phyloP scores from a whole-genome alignment of 2,888 invertebrate genomes.

The Lypha dubia region DNA sequence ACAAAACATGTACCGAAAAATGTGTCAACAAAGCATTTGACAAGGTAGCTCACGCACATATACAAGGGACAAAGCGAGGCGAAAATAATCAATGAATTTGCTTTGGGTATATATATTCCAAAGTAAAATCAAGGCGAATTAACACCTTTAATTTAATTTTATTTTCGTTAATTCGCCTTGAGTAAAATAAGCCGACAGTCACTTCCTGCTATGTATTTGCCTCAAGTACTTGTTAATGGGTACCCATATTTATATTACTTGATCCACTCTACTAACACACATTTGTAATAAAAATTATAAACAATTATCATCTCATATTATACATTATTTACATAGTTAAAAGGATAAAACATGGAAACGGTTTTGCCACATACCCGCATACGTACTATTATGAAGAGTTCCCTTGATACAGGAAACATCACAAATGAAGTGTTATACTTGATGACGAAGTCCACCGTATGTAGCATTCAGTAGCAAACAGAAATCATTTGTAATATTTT shows the following conservation, averaged over 20 bases:
- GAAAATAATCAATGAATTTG: too few species aligned
- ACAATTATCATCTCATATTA: slow-evolving; percentile 9
- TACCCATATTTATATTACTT: background rate
- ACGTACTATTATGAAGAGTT: slow-evolving; percentile 82
- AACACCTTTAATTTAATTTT: too few species aligned
- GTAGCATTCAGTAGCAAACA: background rate
- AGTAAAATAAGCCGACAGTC: too few species aligned
- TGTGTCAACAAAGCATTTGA: too few species aligned
- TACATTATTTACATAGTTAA: background rate
- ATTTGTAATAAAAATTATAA: background rate
- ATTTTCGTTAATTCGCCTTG: too few species aligned
- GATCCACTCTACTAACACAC: background rate
- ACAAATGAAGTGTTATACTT: slow-evolving; percentile 79
- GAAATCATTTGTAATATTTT: background rate
- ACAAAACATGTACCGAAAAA: too few species aligned
- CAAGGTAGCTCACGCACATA: too few species aligned
- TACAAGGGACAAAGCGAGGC: too few species aligned
- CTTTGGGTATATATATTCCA: too few species aligned
- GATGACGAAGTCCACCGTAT: slow-evolving; percentile 79
- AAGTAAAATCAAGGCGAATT: too few species aligned
- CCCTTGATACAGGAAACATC: slow-evolving; percentile 80
- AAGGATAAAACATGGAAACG: slow-evolving; percentile 73
- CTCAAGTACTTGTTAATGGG: background rate
- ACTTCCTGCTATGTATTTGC: too few species aligned
- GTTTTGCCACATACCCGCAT: slow-evolving; percentile 79